These are phyloP conservation scores for Kobus ellipsiprymnus DNA, from an alignment of 2,113 vertebrate species.

Conservation along the genomic window DNA sequence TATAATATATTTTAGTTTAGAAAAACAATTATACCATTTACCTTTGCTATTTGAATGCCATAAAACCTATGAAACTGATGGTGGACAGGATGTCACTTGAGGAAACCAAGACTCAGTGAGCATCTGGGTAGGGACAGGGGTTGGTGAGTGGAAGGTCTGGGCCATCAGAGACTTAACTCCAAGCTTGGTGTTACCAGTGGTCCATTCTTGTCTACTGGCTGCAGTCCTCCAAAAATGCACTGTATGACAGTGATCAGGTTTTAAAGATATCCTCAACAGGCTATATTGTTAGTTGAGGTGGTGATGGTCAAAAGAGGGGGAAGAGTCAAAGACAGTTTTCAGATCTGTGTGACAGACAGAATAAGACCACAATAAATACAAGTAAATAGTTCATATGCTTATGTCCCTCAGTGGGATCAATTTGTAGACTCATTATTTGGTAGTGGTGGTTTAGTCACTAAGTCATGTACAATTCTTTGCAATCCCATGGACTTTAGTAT, in stretches of 20 bases:
- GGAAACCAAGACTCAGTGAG: background rate
- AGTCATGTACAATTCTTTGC: background rate
- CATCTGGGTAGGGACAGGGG: background rate
- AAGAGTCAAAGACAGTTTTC: background rate
- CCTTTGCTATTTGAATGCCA: background rate
- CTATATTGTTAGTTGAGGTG: background rate
- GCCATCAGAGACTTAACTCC: background rate
- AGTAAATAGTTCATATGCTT: background rate
- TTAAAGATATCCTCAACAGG: background rate
- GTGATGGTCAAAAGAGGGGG: background rate
- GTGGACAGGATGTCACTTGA: background rate
- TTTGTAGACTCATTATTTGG: background rate
- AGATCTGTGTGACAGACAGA: background rate
- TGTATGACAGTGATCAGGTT: background rate
- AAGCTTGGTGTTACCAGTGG: background rate
- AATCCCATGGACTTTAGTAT: background rate
- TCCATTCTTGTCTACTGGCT: background rate
- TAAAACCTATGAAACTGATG: background rate
- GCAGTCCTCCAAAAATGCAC: background rate
- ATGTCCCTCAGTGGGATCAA: background rate
- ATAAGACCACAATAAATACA: background rate
- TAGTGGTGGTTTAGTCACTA: background rate
- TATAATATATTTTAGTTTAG: background rate
- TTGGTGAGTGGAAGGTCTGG: background rate
- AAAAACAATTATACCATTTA: background rate